phyloP scores from a whole-genome alignment of 2,888 invertebrate species.

The Archips xylosteana region DNA sequence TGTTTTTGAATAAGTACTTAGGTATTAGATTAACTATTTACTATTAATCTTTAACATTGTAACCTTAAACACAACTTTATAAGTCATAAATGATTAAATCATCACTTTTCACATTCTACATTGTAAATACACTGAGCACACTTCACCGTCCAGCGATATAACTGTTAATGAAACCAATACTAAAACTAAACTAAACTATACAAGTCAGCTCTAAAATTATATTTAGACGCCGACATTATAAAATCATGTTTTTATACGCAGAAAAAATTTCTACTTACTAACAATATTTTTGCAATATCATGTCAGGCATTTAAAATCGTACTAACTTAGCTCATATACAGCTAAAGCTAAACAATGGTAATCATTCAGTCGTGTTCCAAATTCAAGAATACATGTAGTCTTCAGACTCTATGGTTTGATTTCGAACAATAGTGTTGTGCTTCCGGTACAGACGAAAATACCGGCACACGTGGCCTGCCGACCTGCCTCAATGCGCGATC shows the following conservation, averaged over 20 bases:
- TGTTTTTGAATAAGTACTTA: background rate
- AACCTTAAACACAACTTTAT: background rate
- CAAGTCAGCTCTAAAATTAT: background rate
- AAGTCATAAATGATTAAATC: constrained; percentile 1
- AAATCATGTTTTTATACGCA: no score
- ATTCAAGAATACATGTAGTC: background rate
- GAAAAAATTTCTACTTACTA: no score
- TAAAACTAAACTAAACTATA: background rate
- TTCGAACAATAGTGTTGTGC: constrained; percentile 37
- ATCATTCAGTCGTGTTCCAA: background rate
- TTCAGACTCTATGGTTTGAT: constrained; percentile 10
- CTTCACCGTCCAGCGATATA: background rate
- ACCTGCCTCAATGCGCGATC: constrained; percentile 76
- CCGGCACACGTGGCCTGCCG: constrained; percentile 58
- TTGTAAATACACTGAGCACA: background rate
- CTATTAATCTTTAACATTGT: background rate
- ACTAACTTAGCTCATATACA: background rate
- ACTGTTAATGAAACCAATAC: background rate
- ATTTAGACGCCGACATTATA: background rate
- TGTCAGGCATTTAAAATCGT: background rate
- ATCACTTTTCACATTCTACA: background rate
- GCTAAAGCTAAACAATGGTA: background rate
- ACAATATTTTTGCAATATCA: background rate
- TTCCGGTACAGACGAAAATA: constrained; percentile 51
- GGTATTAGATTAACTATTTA: background rate